Evolutionary conservation across 2,888 invertebrate species (phyloP), one percentile per base, ranked within the genome.

Genomic region (Lomographa bimaculata): DNA sequence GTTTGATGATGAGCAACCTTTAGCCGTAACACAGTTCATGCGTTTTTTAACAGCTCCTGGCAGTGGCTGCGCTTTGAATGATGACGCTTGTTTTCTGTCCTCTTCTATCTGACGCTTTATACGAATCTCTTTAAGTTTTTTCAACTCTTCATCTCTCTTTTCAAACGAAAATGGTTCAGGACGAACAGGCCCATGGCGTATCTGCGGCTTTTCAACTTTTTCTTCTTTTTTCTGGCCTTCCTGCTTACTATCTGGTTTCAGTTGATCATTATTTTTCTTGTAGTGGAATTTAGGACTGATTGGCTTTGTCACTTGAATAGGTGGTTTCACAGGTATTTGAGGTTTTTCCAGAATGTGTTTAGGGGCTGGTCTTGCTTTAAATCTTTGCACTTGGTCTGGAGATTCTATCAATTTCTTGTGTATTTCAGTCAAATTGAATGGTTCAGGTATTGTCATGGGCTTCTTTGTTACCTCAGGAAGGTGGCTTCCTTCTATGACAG

Each of bases 151-250:
- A 67, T 94, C 91, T 6, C 93, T 74, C 35, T 91, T 82, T 41
- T 93, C 93, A 79, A 95, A 95, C 50, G 93, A 93, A 61, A 94
- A 94, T 6, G 94, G 94, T 46, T 80, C 80, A 2, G 77, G 75
- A 29, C 64, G 64, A 0, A 81, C 7, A 4, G 80, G 80, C 0
- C 85, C 85, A 7, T 58, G 61, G 18, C 77, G 64, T 2, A 54
- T 60, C n/a, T n/a, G n/a, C n/a, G 51, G 47, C 41, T 73, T 71
- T 3, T 71, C 68, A 10, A 10, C 14, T 25, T 34, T 41, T 1
- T 29, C 24, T 30, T 35, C 42, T 20, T 38, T 28, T 50, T 74
- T 72, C 3, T 64, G 57, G 5, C 46, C 44, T 10, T 17, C 36
- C 27, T 36, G 33, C 20, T 54, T 57, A 7, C 64, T 51, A 9